Conservation (phyloP, 2,888 invertebrate genomes). For the Tinea semifulvella region DNA sequence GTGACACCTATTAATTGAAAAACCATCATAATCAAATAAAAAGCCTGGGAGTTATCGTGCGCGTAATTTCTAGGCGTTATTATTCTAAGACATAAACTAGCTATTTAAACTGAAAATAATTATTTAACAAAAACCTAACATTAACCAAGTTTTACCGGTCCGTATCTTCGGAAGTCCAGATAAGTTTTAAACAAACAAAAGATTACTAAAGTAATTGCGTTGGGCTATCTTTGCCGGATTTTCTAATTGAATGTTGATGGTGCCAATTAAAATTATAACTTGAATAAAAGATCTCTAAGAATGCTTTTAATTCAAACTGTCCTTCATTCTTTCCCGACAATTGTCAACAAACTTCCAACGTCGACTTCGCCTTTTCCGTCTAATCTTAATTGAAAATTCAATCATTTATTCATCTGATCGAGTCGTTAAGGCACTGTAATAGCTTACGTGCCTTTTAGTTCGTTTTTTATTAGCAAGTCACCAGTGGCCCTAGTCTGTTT, state of each 20-base stretch:
- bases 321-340: slow-evolving; percentile 25
- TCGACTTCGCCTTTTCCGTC: slow-evolving; percentile 32
- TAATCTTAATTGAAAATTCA: slow-evolving; percentile 63
- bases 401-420: slow-evolving; percentile 55
- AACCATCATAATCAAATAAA: too few relatives aligned
- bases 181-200: slow-evolving; percentile 3
- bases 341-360: slow-evolving; percentile 39
- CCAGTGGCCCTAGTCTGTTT: slow-evolving; percentile 33
- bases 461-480: slow-evolving; percentile 42
- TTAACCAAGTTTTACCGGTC: too few relatives aligned
- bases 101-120: too few relatives aligned
- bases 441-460: slow-evolving; percentile 42
- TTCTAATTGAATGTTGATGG: slow-evolving; percentile 7
- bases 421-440: slow-evolving; percentile 49
- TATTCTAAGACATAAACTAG: too few relatives aligned
- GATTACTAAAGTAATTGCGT: background rate
- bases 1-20: too few relatives aligned
- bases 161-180: too few relatives aligned
- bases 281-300: slow-evolving; percentile 8
- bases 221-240: slow-evolving; percentile 10
- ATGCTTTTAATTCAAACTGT: slow-evolving; percentile 7
- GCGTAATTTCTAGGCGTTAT: too few relatives aligned
- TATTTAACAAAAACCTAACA: too few relatives aligned
- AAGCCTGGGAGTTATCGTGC: too few relatives aligned
- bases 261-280: slow-evolving; percentile 14